Conservation (phyloP, 2,888 invertebrate species). For the Belgica antarctica region DNA sequence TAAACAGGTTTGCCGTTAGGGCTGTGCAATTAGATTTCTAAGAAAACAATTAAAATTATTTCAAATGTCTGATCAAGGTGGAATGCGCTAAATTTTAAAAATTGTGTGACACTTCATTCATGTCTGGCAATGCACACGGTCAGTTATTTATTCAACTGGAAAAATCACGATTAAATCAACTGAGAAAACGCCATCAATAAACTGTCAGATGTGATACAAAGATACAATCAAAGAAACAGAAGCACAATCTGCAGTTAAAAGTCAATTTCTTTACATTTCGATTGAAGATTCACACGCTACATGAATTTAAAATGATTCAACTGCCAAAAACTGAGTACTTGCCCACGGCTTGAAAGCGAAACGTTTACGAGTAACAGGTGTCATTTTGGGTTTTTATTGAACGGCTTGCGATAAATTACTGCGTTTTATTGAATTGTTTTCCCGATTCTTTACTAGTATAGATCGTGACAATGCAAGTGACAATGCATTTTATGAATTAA, state of each 20-base stretch:
- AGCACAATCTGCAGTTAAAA: too few species aligned
- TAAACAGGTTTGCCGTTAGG: constrained; percentile 21
- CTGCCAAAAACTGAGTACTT: too few species aligned
- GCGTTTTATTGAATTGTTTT: too few species aligned
- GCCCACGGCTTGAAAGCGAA: neutral
- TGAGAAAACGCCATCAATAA: neutral
- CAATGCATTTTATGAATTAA: too few species aligned
- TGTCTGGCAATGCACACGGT: neutral
- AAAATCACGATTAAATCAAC: neutral
- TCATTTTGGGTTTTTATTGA: too few species aligned
- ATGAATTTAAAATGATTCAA: too few species aligned
- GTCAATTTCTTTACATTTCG: too few species aligned
- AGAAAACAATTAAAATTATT: constrained; percentile 7
- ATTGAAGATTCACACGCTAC: too few species aligned
- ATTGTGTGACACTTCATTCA: constrained; percentile 16
- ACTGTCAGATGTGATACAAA: neutral
- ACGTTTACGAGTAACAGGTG: neutral
- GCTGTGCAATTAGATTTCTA: constrained; percentile 8
- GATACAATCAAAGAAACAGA: neutral
- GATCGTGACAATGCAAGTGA: too few species aligned
- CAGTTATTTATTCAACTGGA: neutral
- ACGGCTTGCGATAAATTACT: too few species aligned
- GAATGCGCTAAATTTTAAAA: neutral
- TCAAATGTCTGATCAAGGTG: neutral
- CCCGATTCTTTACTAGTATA: too few species aligned